Base-by-base conservation (phyloP, 2,888 invertebrate genomes). In the Morinoia aosen region DNA sequence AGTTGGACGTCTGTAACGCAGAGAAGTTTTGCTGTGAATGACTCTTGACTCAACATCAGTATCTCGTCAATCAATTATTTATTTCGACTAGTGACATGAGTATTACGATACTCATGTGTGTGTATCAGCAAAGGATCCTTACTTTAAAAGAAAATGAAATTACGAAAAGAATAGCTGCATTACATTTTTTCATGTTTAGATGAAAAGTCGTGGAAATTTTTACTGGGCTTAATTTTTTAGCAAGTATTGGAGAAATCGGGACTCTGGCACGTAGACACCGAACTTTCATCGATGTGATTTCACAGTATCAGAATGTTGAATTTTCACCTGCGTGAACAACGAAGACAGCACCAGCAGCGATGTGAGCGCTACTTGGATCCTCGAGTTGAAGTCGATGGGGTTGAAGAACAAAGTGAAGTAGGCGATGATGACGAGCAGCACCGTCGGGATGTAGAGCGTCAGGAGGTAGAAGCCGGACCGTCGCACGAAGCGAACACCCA, bases 401-500 rank as follows among this genome's bases (percentile, higher is more conserved):
- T 96, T 96, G 95, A 96, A 96, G 96, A 95, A 96, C 95, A 96
- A 95, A 2, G 96, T 94, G 57, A 95, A 95, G 94, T 96, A 96
- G 95, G 96, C 96, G 93, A 96, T 96, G 96, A 96, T 95, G 94
- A 96, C 96, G 10, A 96, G 96, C 40, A 96, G 96, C 64, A 96
- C 96, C 16, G 96, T 96, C 95, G 97, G 97, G 95, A 97, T 98
- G n/a, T 98, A 98, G 5, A 98, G 98, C 7, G 98, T 98, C 97
- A 96, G 96, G 14, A 96, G 96, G 91, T 96, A 96, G 96, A 96
- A 96, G 33, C 61, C 95, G 94, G 93, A 96, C 10, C 96, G 95
- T 25, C 96, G 61, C 3, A 93, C 39, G 88, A 96, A 96, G 57
- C 95, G 88, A 14, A 96, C 96, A 2, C 94, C 56, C 10, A 96